Evolutionary conservation across 2,797 vertebrate genomes (phyloP), one percentile per base, ranked within the genome.

Genomic region (Liparis tanakae): DNA sequence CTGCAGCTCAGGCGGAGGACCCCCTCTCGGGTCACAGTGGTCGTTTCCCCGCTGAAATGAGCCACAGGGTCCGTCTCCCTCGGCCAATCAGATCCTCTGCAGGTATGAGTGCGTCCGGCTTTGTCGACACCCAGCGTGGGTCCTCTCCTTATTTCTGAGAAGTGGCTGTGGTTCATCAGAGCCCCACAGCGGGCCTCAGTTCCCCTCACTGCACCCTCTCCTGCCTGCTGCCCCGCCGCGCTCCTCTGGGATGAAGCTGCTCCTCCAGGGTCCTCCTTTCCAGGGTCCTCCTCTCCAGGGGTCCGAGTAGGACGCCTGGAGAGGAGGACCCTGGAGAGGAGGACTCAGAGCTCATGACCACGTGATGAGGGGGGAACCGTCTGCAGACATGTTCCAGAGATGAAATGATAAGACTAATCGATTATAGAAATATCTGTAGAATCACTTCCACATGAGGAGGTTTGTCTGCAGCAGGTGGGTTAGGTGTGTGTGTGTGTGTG

Each of bases 71-170:
- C n/a, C n/a, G 14, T 55, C 14, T 9, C 14, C 9, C 17, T 51
- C 7, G 0, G 20, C 58, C 5, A 3, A 1, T 41, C 25, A 13
- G 61, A 37, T 55, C 7, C 8, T 5, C 61, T 17, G 54, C 75
- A 66, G 72, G 58, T 79, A 13, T 70, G 30, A 58, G 10, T 64
- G 15, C 6, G 22, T 55, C 1, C 33, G 4, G 75, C n/a, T 20
- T 43, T 20, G 5, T 43, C 22, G 15, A 36, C 22, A 25, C 65
- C 15, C 67, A 63, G 68, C 59, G 0, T 51, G 79, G 2, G 14
- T 56, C 53, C n/a, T 33, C 25, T 33, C 25, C 30, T 60, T 33
- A 1, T 13, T 85, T 80, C 82, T 75, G 17, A 74, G 82, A 78
- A 74, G 62, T 37, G 50, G 59, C n/a, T 33, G 50, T 54, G 64